phyloP scores from a whole-genome alignment of 2,888 invertebrate genomes.

The Drosophila diplacantha region DNA sequence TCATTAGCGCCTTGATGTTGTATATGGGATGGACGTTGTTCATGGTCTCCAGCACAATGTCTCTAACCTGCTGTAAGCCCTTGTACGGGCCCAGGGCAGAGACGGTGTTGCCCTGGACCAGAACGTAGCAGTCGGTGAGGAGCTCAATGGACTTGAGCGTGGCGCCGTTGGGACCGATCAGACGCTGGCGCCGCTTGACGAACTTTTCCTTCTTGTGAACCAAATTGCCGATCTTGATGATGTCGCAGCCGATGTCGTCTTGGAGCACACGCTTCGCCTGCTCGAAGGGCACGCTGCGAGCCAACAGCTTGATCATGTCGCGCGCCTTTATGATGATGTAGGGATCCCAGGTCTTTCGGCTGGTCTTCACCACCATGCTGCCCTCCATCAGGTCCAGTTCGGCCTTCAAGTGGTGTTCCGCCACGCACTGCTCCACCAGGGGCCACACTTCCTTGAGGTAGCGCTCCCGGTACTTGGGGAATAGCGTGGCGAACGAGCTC shows the following conservation, averaged over 20 bases:
- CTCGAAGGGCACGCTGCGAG: slow-evolving; percentile 97
- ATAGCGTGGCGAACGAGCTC: slow-evolving; percentile 96
- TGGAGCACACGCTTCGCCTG: slow-evolving; percentile 92
- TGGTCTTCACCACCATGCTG: slow-evolving; percentile 95
- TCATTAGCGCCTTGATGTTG: slow-evolving; percentile 98
- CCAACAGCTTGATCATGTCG: slow-evolving; percentile 95
- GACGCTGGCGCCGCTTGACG: slow-evolving; percentile 93
- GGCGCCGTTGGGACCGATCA: slow-evolving; percentile 98
- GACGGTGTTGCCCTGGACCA: slow-evolving; percentile 98
- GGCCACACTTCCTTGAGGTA: slow-evolving; percentile 98
- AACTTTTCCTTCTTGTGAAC: slow-evolving; percentile 95
- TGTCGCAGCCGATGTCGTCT: slow-evolving; percentile 95
- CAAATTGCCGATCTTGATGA: slow-evolving; percentile 95
- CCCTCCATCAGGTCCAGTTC: slow-evolving; percentile 96
- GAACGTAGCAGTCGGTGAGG: slow-evolving; percentile 95
- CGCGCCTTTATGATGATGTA: slow-evolving; percentile 97
- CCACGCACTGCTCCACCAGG: slow-evolving; percentile 90
- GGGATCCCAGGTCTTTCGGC: slow-evolving; percentile 98
- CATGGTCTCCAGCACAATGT: slow-evolving; percentile 97
- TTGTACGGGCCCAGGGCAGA: slow-evolving; percentile 96
- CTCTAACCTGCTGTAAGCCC: slow-evolving; percentile 90
- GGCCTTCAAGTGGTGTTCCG: slow-evolving; percentile 87
- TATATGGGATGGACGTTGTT: slow-evolving; percentile 99
- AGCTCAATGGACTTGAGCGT: slow-evolving; percentile 98
- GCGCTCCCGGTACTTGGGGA: slow-evolving; percentile 98